These are phyloP conservation scores for Cryptus armator DNA, from an alignment of 2,888 invertebrate genomes.

Conservation along the genomic window DNA sequence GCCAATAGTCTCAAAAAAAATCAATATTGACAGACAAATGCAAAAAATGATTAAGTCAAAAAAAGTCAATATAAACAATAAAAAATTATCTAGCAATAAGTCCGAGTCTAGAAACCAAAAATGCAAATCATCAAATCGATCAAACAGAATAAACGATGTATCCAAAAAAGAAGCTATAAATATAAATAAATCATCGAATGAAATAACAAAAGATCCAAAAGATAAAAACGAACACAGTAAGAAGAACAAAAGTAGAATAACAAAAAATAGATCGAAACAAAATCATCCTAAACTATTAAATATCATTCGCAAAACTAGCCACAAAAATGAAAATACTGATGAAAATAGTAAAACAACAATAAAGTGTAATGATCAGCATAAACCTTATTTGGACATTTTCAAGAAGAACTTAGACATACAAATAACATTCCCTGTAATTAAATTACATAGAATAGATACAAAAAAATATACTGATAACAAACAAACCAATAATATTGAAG, in stretches of 20 bases:
- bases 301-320: neutral
- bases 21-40: neutral
- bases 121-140: neutral
- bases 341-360: neutral
- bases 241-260: neutral
- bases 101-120: neutral
- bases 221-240: neutral
- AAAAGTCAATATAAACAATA: neutral
- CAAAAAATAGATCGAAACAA: neutral
- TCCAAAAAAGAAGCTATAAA: neutral
- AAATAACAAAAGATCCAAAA: neutral
- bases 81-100: neutral
- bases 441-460: no score
- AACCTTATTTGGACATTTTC: no score
- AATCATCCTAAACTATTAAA: neutral
- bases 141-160: conserved; percentile 6
- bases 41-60: neutral
- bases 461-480: no score
- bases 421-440: no score
- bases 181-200: neutral
- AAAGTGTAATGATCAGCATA: no score
- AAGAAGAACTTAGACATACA: no score
- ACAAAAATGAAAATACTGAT: neutral
- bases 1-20: neutral
- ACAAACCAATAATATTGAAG: no score